Percentiles rank a stretch among this genome's conserved stretches.
Evolutionary conservation across 2,797 vertebrate species (phyloP).

Genomic region (Schizopygopsis pylzovi): DNA sequence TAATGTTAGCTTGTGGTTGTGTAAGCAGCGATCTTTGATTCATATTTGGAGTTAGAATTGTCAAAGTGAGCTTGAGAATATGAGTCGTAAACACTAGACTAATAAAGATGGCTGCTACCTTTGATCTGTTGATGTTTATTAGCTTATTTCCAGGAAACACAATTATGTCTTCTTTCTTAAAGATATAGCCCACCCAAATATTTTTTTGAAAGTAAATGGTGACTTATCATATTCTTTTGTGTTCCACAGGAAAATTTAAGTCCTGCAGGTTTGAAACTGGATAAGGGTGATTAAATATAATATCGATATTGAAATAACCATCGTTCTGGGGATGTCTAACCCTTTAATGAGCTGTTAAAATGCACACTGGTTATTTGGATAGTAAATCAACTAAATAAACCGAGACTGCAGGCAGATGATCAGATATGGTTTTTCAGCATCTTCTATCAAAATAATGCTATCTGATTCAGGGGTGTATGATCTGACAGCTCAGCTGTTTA

Average conservation of each 20-base stretch:
- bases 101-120: not conserved
- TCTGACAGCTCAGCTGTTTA: not conserved
- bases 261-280: not conserved
- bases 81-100: not conserved
- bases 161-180: not conserved
- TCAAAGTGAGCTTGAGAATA: not conserved
- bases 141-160: not conserved
- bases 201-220: not conserved
- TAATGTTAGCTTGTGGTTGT: conserved; percentile 26
- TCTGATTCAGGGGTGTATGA: not conserved
- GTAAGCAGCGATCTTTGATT: not conserved
- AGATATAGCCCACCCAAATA: not conserved
- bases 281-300: not conserved
- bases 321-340: not conserved
- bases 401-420: not conserved
- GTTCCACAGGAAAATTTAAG: not conserved
- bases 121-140: not conserved
- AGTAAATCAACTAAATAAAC: not conserved
- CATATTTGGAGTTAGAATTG: not conserved
- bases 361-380: not conserved
- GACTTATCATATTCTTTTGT: not conserved
- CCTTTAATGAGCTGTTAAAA: not conserved
- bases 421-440: not conserved
- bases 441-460: not conserved
- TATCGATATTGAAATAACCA: not conserved